These are phyloP conservation scores for Pitta sordida DNA, from an alignment of 2,113 vertebrate genomes.

Conservation along the genomic window DNA sequence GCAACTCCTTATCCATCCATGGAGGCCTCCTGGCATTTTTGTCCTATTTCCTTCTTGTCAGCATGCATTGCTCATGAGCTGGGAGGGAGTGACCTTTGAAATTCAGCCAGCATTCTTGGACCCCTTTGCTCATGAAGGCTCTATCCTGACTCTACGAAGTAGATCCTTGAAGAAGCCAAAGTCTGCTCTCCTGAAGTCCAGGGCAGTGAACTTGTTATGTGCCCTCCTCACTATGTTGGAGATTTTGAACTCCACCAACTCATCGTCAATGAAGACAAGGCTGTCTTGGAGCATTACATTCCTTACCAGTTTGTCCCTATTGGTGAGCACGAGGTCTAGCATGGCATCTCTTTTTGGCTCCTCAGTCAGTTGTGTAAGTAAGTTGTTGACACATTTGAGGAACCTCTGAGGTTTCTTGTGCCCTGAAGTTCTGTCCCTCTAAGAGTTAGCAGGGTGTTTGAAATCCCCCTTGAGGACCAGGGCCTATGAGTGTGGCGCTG, in stretches of 20 bases:
- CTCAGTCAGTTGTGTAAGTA: not conserved
- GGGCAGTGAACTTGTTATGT: not conserved
- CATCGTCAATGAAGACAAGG: not conserved
- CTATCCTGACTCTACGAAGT: not conserved
- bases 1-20: not conserved
- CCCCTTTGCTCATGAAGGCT: not conserved
- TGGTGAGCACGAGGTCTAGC: not conserved
- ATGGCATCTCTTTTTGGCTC: not conserved
- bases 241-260: not conserved
- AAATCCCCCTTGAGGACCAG: not conserved
- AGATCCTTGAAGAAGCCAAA: not conserved
- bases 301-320: not conserved
- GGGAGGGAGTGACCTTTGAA: not conserved
- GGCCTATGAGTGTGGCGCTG: too few relatives aligned
- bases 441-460: not conserved
- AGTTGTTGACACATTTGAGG: not conserved
- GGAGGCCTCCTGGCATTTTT: too few relatives aligned
- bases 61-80: not conserved
- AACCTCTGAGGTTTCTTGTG: not conserved
- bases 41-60: not conserved
- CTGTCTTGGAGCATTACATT: not conserved
- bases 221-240: not conserved
- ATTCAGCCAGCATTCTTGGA: not conserved
- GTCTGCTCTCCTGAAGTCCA: not conserved
- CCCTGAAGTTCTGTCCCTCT: not conserved